Evolutionary conservation across 1,140 invertebrate genomes (phyloP).

Genomic region (Drosophila malerkotliana): DNA sequence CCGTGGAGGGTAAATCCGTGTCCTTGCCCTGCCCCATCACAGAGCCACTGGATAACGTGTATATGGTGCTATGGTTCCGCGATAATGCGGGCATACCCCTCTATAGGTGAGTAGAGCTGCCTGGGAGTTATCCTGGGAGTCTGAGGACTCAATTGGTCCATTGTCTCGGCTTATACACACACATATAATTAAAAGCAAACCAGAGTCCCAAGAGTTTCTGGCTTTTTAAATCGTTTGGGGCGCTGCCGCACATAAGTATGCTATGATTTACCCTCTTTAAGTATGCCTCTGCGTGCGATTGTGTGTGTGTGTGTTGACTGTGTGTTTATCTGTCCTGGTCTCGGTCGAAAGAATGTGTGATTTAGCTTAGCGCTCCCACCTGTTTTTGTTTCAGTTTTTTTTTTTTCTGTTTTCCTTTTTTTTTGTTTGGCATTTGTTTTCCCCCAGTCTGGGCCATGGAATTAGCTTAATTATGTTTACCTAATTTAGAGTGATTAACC

Average conservation of each 20-base stretch:
- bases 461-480: slow-evolving; percentile 82
- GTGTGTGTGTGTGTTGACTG: slow-evolving; percentile 24
- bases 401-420: slow-evolving; percentile 1
- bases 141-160: slow-evolving; percentile 42
- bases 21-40: slow-evolving; percentile 93
- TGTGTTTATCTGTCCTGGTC: slow-evolving; percentile 18
- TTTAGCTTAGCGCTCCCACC: slow-evolving; percentile 32
- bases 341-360: slow-evolving; percentile 43
- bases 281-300: slow-evolving; percentile 14
- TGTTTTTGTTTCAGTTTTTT: slow-evolving; percentile 43
- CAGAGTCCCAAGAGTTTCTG: slow-evolving; percentile 59
- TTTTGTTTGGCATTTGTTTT: slow-evolving; percentile 51
- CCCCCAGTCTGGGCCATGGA: slow-evolving; percentile 39
- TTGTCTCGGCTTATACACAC: slow-evolving; percentile 61
- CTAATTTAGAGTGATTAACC: slow-evolving; percentile 79
- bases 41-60: slow-evolving; percentile 91
- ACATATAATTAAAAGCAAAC: slow-evolving; percentile 80
- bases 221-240: slow-evolving; percentile 66
- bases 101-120: slow-evolving; percentile 90
- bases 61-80: slow-evolving; percentile 96
- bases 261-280: slow-evolving; percentile 32
- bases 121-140: slow-evolving; percentile 1
- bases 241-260: slow-evolving; percentile 46
- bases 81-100: slow-evolving; percentile 93
- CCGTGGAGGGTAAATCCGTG: slow-evolving; percentile 92